Evolutionary conservation across 2,113 vertebrate species (phyloP).

Genomic region (Verasper variegatus): DNA sequence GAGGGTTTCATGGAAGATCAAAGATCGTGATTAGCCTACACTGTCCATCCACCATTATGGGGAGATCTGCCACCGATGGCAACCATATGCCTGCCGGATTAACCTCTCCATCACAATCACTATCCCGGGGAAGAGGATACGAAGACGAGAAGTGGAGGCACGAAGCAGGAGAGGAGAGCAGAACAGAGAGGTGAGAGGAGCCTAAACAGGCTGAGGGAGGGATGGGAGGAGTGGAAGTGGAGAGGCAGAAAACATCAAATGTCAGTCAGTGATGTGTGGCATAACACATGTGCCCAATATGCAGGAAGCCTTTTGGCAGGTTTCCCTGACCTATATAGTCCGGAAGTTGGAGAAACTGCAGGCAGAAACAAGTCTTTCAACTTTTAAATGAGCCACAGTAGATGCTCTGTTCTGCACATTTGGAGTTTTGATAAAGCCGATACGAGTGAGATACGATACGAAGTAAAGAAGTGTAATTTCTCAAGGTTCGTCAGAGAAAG

Average conservation of each 20-base stretch:
- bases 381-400: slow-evolving; percentile 73
- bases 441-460: slow-evolving; percentile 39
- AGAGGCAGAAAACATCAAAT: slow-evolving; percentile 75
- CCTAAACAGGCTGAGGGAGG: slow-evolving; percentile 34
- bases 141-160: slow-evolving; percentile 22
- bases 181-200: slow-evolving; percentile 62
- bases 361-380: slow-evolving; percentile 71
- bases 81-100: slow-evolving; percentile 79
- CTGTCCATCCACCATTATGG: slow-evolving; percentile 73
- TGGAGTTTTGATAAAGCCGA: slow-evolving; percentile 65
- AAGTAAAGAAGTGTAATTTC: slow-evolving; percentile 25
- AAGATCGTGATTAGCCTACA: slow-evolving; percentile 79
- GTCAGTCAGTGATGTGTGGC: slow-evolving; percentile 71
- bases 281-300: slow-evolving; percentile 76
- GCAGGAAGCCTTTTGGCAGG: slow-evolving; percentile 72
- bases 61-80: slow-evolving; percentile 74
- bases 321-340: slow-evolving; percentile 73
- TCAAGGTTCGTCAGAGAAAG: neutral
- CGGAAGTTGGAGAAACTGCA: slow-evolving; percentile 71
- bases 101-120: slow-evolving; percentile 76
- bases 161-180: slow-evolving; percentile 36
- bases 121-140: slow-evolving; percentile 47
- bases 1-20: slow-evolving; percentile 72
- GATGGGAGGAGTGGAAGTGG: slow-evolving; percentile 57
- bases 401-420: slow-evolving; percentile 69